These are phyloP conservation scores for Lepidotrigona ventralis DNA, from an alignment of 1,140 invertebrate genomes.

Conservation along the genomic window DNA sequence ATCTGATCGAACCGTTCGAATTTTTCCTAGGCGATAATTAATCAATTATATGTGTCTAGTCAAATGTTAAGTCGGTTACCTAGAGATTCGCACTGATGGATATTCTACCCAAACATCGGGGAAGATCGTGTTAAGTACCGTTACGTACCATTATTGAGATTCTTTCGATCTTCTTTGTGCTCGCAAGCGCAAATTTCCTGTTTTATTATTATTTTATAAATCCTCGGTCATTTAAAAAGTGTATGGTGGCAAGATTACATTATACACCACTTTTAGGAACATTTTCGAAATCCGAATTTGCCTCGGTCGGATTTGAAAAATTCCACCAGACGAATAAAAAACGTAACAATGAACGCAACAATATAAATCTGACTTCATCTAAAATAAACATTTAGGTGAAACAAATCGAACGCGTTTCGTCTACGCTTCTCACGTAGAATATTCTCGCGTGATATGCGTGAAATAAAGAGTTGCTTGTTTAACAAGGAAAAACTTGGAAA, in stretches of 20 bases:
- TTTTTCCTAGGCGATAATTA: slow-evolving; percentile 40
- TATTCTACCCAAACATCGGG: slow-evolving; percentile 5
- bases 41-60: slow-evolving; percentile 51
- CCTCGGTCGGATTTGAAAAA: slow-evolving; percentile 68
- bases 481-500: neutral
- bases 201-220: no score
- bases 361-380: slow-evolving; percentile 78
- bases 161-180: neutral
- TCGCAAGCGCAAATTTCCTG: slow-evolving; percentile 6
- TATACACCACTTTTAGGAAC: slow-evolving; percentile 63
- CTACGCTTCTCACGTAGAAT: neutral
- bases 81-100: slow-evolving; percentile 13
- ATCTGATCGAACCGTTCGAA: slow-evolving; percentile 33
- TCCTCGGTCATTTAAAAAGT: slow-evolving; percentile 24
- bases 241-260: slow-evolving; percentile 74
- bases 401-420: slow-evolving; percentile 70
- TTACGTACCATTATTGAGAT: neutral
- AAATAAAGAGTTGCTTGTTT: neutral
- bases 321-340: slow-evolving; percentile 58
- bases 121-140: no score
- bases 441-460: neutral
- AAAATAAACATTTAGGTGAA: slow-evolving; percentile 79
- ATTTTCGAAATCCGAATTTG: slow-evolving; percentile 72
- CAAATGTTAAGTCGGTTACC: slow-evolving; percentile 33
- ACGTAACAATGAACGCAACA: slow-evolving; percentile 54